phyloP scores from a whole-genome alignment of 2,797 vertebrate genomes.

The Pseudochromis fuscus region DNA sequence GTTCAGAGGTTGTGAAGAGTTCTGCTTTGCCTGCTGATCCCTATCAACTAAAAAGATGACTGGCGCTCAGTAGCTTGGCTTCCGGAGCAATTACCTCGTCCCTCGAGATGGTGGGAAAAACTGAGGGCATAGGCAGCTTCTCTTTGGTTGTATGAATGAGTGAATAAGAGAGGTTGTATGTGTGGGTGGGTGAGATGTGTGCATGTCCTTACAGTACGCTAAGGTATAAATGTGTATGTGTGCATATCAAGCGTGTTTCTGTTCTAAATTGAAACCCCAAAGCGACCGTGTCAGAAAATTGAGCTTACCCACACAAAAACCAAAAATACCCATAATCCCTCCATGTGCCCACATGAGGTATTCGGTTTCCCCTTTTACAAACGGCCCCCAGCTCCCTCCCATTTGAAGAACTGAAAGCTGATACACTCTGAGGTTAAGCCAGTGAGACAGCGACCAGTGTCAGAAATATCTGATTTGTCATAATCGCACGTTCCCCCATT shows the following conservation, averaged over 20 bases:
- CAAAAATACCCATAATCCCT: constrained; percentile 68
- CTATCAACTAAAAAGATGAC: constrained; percentile 77
- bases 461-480: constrained; percentile 64
- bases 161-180: not conserved
- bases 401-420: constrained; percentile 49
- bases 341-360: constrained; percentile 47
- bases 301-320: constrained; percentile 44
- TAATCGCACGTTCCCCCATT: constrained; percentile 39
- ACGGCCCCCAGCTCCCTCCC: constrained; percentile 13
- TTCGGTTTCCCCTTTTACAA: constrained; percentile 59
- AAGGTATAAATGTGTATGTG: constrained; percentile 4
- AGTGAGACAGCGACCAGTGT: constrained; percentile 38
- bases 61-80: constrained; percentile 78
- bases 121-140: constrained; percentile 60
- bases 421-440: constrained; percentile 57
- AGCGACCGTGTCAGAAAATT: constrained; percentile 50
- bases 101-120: constrained; percentile 62
- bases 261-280: constrained; percentile 38
- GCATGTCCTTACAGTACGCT: constrained; percentile 7
- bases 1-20: constrained; percentile 20
- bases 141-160: constrained; percentile 56
- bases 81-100: constrained; percentile 80
- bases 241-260: constrained; percentile 35
- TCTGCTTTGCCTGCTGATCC: constrained; percentile 70
- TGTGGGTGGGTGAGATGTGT: not conserved